These are phyloP conservation scores for Patella vulgata DNA, from an alignment of 1,140 invertebrate genomes.

Conservation along the genomic window DNA sequence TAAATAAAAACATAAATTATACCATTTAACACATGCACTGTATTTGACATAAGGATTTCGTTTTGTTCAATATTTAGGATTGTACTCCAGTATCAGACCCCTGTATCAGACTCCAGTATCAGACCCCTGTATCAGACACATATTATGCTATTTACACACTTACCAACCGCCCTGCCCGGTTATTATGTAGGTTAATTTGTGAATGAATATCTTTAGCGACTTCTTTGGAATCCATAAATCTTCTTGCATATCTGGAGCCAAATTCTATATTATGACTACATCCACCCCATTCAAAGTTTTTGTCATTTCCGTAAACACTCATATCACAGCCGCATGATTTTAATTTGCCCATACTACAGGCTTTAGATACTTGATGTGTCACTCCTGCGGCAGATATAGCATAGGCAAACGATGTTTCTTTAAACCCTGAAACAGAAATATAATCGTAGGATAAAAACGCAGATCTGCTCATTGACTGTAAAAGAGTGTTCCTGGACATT, in stretches of 20 bases:
- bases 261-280: slow-evolving; percentile 97
- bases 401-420: slow-evolving; percentile 70
- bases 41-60: too few species aligned
- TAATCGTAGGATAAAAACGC: neutral
- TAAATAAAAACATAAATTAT: too few species aligned
- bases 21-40: too few species aligned
- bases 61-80: too few species aligned
- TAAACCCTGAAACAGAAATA: slow-evolving; percentile 66
- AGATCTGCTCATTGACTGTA: neutral
- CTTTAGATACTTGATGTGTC: slow-evolving; percentile 83
- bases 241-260: slow-evolving; percentile 91
- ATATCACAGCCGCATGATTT: slow-evolving; percentile 82
- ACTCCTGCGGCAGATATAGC: slow-evolving; percentile 84
- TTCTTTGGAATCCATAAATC: slow-evolving; percentile 89
- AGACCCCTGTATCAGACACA: too few species aligned
- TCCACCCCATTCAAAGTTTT: slow-evolving; percentile 93
- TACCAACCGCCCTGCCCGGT: slow-evolving; percentile 73
- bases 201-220: slow-evolving; percentile 73
- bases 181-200: slow-evolving; percentile 77
- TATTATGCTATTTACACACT: too few species aligned
- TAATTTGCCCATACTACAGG: slow-evolving; percentile 86
- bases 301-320: slow-evolving; percentile 72
- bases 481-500: too few species aligned
- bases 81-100: too few species aligned
- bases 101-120: too few species aligned